Percentiles rank a stretch among this genome's conserved stretches.
Conservation (phyloP, 2,797 vertebrate species). For the Hozukius guyotensis region DNA sequence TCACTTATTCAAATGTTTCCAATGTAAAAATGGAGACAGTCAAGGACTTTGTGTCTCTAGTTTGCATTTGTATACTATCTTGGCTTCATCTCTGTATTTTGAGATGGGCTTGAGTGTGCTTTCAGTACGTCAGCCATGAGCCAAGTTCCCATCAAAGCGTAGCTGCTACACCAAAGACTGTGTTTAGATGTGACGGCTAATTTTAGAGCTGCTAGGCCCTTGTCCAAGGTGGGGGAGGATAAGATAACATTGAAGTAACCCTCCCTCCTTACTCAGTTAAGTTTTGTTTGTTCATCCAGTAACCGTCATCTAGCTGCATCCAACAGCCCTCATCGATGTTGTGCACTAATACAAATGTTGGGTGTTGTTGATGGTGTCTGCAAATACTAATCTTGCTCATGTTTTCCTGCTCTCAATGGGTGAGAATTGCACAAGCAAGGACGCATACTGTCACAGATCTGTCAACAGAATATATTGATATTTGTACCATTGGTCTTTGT, state of each 20-base stretch:
- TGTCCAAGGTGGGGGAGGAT: conserved; percentile 75
- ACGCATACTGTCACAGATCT: neutral
- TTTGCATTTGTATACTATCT: conserved; percentile 54
- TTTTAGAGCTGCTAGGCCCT: conserved; percentile 75
- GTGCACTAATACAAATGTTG: conserved; percentile 9
- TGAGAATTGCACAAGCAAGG: neutral
- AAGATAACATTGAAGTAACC: conserved; percentile 71
- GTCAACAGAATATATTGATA: neutral
- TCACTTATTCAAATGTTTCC: neutral
- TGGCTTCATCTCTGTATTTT: conserved; percentile 54
- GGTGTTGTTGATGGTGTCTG: neutral
- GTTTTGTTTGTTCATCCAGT: conserved; percentile 55
- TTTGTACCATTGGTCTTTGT: neutral
- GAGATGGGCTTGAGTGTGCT: conserved; percentile 54
- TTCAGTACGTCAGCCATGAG: conserved; percentile 56
- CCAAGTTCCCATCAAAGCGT: conserved; percentile 74
- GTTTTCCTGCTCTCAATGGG: conserved; percentile 1
- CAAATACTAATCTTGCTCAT: conserved; percentile 17
- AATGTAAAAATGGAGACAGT: conserved; percentile 7
- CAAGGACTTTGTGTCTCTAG: conserved; percentile 23
- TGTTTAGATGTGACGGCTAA: conserved; percentile 74
- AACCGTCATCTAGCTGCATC: conserved; percentile 22
- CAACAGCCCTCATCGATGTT: conserved; percentile 10
- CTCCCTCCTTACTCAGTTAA: conserved; percentile 40
- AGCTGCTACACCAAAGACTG: conserved; percentile 69